Conservation (phyloP, 2,113 vertebrate species). For the Myiopsitta monachus region DNA sequence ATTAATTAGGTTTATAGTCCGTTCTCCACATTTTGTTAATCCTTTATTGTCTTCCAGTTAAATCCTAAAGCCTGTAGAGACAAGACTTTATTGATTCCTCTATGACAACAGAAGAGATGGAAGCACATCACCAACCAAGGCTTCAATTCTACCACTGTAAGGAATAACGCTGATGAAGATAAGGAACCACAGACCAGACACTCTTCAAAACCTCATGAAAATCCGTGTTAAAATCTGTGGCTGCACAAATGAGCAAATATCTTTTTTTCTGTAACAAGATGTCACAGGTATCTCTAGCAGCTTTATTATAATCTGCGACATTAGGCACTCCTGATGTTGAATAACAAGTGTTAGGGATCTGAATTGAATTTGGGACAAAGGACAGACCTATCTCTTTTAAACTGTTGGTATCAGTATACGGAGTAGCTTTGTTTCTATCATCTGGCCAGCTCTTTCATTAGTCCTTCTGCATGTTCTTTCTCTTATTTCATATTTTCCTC, state of each 20-base stretch:
- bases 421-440: not conserved
- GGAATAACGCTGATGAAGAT: not conserved
- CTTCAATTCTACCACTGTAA: not conserved
- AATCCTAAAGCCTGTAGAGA: not conserved
- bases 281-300: not conserved
- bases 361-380: not conserved
- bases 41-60: not conserved
- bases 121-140: not conserved
- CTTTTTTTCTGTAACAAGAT: not conserved
- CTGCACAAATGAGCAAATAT: not conserved
- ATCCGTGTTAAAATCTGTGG: not conserved
- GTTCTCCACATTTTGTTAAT: not conserved
- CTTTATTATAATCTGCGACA: not conserved
- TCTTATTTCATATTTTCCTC: not conserved
- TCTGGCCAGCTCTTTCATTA: not conserved
- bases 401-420: not conserved
- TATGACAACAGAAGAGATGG: not conserved
- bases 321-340: not conserved
- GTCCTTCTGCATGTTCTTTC: not conserved
- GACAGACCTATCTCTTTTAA: not conserved
- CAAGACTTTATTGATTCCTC: not conserved
- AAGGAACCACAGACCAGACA: rapidly evolving
- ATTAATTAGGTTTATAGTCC: not conserved
- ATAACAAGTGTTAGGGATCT: not conserved
- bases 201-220: not conserved